Evolutionary conservation across 2,113 vertebrate species (phyloP).

Genomic region (Ptilonorhynchus violaceus): DNA sequence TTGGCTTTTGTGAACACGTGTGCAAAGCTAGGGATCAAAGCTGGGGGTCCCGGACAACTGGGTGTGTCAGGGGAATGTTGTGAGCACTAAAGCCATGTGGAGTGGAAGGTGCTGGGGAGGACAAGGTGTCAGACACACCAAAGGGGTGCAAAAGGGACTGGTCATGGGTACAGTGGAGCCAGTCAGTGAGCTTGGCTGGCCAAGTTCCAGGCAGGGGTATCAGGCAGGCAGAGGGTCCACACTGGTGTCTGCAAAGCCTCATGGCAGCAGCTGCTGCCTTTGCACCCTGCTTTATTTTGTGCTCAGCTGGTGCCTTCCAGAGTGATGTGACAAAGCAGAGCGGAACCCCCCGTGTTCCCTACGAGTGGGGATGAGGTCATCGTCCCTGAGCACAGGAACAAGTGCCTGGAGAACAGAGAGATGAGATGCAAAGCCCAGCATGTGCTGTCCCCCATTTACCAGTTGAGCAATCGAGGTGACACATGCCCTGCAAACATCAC

Average conservation of each 20-base stretch:
- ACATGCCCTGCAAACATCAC: neutral
- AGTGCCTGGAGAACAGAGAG: neutral
- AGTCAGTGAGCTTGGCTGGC: neutral
- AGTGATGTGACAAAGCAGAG: neutral
- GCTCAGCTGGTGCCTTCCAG: neutral
- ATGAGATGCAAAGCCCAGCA: neutral
- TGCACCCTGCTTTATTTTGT: neutral
- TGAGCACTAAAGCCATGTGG: neutral
- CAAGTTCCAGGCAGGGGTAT: neutral
- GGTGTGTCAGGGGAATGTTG: neutral
- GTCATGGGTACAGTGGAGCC: neutral
- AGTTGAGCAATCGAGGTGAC: accelerated
- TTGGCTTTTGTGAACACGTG: neutral
- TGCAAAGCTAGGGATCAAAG: neutral
- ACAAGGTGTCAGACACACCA: neutral
- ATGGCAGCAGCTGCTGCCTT: neutral
- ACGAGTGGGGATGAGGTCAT: neutral
- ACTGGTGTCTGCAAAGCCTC: neutral
- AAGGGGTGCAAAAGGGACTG: neutral
- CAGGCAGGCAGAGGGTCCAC: neutral
- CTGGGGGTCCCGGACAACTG: neutral
- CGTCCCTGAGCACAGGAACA: neutral
- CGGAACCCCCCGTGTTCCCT: neutral
- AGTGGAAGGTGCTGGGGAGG: neutral
- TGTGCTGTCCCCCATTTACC: neutral